Evolutionary conservation across 2,888 invertebrate species (phyloP), one percentile per base, ranked within the genome.

Genomic region (Sussaba pulchella): DNA sequence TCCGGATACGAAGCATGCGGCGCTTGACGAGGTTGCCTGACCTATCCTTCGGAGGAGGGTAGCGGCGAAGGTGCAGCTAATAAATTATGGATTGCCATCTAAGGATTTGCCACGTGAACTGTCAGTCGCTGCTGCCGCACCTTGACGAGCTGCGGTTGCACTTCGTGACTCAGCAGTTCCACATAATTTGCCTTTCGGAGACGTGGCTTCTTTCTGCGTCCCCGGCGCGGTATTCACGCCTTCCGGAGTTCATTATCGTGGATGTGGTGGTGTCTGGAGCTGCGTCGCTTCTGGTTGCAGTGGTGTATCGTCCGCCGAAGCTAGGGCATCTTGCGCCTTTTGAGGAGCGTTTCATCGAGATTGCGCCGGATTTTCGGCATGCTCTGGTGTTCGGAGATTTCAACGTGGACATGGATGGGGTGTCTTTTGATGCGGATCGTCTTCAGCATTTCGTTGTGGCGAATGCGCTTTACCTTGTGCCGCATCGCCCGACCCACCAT

Each of bases 301-400:
- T 39, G 36, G 59, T 59, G 0, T 59, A 59, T 39, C 59, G 59
- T 1, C 57, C 57, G 6, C 57, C 57, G n/a, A 10, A 43, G 1
- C 4, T n/a, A 1, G 43, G 43, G 1, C n/a, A 43, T 4, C 4
- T 43, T 12, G 0, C 31, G 14, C 17, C 14, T 4, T 31, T 57
- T 2, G 14, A 36, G 57, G 57, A 57, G 0, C 31, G 31, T 1
- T 6, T 57, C 1, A 1, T 31, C 5, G 36, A 36, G 14, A n/a
- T 31, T 17, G 8, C 36, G 12, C 57, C 14, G 36, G 36, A 31
- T n/a, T 57, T 36, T 17, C 0, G 17, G 2, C 57, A 57, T 17
- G 17, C 36, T 0, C 2, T 57, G 14, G 57, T 57, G 0, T 14
- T 39, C 12, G 36, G 57, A 0, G 57, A 57, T 31, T 57, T 43